Evolutionary conservation across 2,113 vertebrate species (phyloP).

Genomic region (Synodontis membranacea): DNA sequence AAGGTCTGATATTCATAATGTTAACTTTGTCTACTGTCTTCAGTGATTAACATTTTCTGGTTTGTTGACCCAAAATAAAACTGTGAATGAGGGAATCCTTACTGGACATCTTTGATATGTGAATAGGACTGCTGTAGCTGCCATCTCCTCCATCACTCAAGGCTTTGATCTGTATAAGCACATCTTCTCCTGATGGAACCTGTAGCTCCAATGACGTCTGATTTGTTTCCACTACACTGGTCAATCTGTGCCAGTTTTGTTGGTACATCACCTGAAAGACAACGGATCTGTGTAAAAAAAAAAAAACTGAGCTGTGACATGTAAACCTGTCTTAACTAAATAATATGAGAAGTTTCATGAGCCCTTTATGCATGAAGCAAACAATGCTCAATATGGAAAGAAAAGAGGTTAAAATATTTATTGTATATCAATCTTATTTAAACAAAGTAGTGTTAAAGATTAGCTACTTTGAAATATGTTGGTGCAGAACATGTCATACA

Average conservation of each 20-base stretch:
- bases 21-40: background rate
- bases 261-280: constrained; percentile 78
- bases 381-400: no score
- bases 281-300: background rate
- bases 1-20: background rate
- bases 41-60: background rate
- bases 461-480: no score
- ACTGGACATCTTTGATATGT: constrained; percentile 89
- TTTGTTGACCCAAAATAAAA: background rate
- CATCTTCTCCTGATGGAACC: constrained; percentile 82
- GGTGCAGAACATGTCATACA: background rate
- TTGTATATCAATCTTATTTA: no score
- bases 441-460: no score
- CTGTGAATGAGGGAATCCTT: constrained; percentile 54
- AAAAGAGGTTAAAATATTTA: no score
- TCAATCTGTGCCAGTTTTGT: constrained; percentile 78
- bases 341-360: background rate
- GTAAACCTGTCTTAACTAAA: background rate
- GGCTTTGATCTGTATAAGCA: constrained; percentile 85
- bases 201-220: constrained; percentile 84
- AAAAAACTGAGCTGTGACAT: no score
- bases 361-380: no score
- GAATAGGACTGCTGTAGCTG: constrained; percentile 84
- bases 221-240: constrained; percentile 82
- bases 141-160: constrained; percentile 85